phyloP scores from a whole-genome alignment of 2,888 invertebrate species.

The Tryphoninae sp. region DNA sequence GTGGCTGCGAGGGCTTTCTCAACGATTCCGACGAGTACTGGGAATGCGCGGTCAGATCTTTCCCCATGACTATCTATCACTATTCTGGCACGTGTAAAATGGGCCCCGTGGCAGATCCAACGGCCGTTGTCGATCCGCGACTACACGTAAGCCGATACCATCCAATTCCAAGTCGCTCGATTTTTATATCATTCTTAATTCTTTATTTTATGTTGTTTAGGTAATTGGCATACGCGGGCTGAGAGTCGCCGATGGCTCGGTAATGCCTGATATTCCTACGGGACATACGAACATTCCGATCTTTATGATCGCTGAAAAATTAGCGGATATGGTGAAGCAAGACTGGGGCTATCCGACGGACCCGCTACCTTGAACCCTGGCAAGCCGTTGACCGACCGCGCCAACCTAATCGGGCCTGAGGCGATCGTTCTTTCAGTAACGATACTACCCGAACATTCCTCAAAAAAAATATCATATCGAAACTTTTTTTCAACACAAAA shows the following conservation, averaged over 20 bases:
- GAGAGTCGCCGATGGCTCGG: constrained; percentile 86
- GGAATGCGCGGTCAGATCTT: constrained; percentile 84
- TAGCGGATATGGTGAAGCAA: constrained; percentile 85
- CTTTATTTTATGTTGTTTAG: constrained; percentile 51
- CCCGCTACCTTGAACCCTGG: constrained; percentile 26
- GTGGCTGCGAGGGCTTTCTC: constrained; percentile 81
- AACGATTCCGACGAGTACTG: constrained; percentile 84
- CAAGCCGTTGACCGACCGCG: too few relatives aligned
- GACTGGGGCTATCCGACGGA: constrained; percentile 79
- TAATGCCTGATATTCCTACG: constrained; percentile 85
- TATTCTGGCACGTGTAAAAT: constrained; percentile 87
- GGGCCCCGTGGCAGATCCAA: constrained; percentile 84
- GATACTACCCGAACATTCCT: too few relatives aligned
- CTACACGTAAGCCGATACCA: constrained; percentile 80
- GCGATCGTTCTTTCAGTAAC: too few relatives aligned
- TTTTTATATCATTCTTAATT: not conserved
- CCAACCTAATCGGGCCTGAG: too few relatives aligned
- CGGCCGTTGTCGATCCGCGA: constrained; percentile 85
- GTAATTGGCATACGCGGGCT: constrained; percentile 83
- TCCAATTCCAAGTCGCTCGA: too few relatives aligned
- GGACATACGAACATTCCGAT: constrained; percentile 86
- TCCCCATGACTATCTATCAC: constrained; percentile 85
- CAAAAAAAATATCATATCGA: too few relatives aligned
- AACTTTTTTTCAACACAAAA: too few relatives aligned
- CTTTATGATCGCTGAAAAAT: constrained; percentile 88